Conservation (phyloP, 1,140 invertebrate species). For the Hesperophylax magnus region DNA sequence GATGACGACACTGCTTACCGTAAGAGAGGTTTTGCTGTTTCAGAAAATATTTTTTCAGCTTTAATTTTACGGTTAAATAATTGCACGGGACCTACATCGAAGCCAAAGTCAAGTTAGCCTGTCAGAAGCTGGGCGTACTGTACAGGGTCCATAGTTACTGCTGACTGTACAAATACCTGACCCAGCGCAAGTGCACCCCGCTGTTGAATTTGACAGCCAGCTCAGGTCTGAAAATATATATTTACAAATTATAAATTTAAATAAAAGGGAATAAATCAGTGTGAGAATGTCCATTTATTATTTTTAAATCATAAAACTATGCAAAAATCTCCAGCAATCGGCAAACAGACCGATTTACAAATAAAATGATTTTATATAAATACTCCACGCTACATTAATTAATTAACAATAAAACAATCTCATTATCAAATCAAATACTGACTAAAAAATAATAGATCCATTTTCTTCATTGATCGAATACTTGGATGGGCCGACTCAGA, state of each 20-base stretch:
- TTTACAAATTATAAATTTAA: not conserved
- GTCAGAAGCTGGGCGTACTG: too few species aligned
- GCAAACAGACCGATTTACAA: not conserved
- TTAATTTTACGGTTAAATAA: too few species aligned
- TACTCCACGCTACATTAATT: not conserved
- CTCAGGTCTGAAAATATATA: too few species aligned
- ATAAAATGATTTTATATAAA: not conserved
- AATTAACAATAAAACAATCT: not conserved
- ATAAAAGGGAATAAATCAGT: constrained; percentile 22
- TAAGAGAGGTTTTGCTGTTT: too few species aligned
- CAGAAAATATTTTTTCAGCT: too few species aligned
- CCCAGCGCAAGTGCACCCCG: too few species aligned
- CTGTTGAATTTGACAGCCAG: too few species aligned
- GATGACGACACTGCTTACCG: too few species aligned
- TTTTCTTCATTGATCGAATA: not conserved
- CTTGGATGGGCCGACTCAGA: not conserved
- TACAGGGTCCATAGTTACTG: too few species aligned
- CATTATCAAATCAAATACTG: not conserved
- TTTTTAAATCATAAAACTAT: constrained; percentile 23
- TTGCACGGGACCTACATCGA: too few species aligned
- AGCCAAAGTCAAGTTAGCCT: too few species aligned
- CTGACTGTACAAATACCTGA: too few species aligned
- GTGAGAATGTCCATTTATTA: constrained; percentile 46
- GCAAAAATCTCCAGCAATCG: constrained; percentile 5
- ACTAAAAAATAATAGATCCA: not conserved